A percentile compares a stretch with the other conserved stretches of the same genome.
Conservation (phyloP, 1,140 invertebrate genomes). For the Bilobella aurantiaca region DNA sequence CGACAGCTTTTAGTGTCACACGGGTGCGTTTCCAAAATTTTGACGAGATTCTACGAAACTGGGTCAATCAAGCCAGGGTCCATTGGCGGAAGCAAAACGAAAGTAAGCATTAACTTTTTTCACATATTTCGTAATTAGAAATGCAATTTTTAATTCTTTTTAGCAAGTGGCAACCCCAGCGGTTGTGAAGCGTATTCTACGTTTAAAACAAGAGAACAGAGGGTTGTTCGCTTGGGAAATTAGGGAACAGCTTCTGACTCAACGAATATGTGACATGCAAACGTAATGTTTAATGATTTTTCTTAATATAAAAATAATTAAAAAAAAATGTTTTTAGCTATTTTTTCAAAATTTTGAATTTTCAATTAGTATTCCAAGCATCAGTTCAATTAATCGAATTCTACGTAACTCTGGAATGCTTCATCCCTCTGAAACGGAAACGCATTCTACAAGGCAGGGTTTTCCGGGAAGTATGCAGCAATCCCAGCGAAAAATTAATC, state of each 20-base stretch:
- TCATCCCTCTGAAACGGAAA: constrained; percentile 34
- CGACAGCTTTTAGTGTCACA: constrained; percentile 88
- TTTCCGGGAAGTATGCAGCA: too few relatives aligned
- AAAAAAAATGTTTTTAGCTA: constrained; percentile 1
- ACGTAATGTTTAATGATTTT: too few relatives aligned
- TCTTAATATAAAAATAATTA: too few relatives aligned
- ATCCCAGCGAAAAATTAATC: too few relatives aligned
- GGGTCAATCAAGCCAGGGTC: constrained; percentile 82
- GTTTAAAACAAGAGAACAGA: constrained; percentile 81
- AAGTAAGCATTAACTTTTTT: constrained; percentile 49
- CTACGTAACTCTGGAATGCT: constrained; percentile 68
- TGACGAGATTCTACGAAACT: constrained; percentile 91
- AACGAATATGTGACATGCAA: constrained; percentile 62
- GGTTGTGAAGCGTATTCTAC: constrained; percentile 80
- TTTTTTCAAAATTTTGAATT: neutral
- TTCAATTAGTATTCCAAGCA: constrained; percentile 60
- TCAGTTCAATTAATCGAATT: constrained; percentile 89
- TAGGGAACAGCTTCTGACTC: constrained; percentile 67
- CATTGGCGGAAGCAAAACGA: constrained; percentile 81
- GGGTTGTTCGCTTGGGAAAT: constrained; percentile 91
- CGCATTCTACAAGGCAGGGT: neutral
- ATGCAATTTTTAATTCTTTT: neutral
- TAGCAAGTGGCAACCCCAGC: constrained; percentile 88
- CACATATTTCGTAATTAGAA: neutral
- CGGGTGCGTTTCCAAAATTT: constrained; percentile 90